These are phyloP conservation scores for Drosophila mauritiana DNA, from an alignment of 1,140 invertebrate species.

Conservation along the genomic window DNA sequence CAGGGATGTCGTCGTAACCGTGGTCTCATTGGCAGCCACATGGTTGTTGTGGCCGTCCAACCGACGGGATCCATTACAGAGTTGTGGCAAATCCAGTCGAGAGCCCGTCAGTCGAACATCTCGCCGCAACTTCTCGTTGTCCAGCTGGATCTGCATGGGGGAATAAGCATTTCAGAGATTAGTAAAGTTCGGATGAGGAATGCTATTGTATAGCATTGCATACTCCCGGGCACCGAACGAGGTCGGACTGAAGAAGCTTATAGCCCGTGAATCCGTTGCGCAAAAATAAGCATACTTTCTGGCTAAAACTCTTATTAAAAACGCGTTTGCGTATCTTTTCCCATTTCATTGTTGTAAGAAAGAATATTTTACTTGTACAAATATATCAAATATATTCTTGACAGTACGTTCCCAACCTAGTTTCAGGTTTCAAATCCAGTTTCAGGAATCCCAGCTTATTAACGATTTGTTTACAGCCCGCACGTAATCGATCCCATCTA, in stretches of 20 bases:
- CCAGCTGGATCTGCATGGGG: slow-evolving; percentile 76
- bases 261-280: neutral
- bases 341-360: slow-evolving; percentile 31
- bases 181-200: neutral
- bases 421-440: neutral
- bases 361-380: neutral
- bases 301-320: neutral
- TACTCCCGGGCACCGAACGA: slow-evolving; percentile 30
- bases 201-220: slow-evolving; percentile 20
- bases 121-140: slow-evolving; percentile 84
- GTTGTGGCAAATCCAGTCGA: slow-evolving; percentile 72
- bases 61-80: slow-evolving; percentile 72
- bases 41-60: slow-evolving; percentile 74
- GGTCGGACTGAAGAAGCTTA: neutral
- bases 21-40: slow-evolving; percentile 42
- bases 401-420: neutral
- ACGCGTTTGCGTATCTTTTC: slow-evolving; percentile 3
- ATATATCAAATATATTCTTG: slow-evolving; percentile 6
- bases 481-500: slow-evolving; percentile 12
- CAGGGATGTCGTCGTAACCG: slow-evolving; percentile 43
- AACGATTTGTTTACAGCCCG: neutral
- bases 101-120: slow-evolving; percentile 74
- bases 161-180: neutral
- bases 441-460: neutral
- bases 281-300: slow-evolving; percentile 28